Percentiles rank a stretch among this genome's conserved stretches.
These are phyloP conservation scores for Myrmophylax atrothorax DNA, from an alignment of 2,113 vertebrate species.

Conservation along the genomic window DNA sequence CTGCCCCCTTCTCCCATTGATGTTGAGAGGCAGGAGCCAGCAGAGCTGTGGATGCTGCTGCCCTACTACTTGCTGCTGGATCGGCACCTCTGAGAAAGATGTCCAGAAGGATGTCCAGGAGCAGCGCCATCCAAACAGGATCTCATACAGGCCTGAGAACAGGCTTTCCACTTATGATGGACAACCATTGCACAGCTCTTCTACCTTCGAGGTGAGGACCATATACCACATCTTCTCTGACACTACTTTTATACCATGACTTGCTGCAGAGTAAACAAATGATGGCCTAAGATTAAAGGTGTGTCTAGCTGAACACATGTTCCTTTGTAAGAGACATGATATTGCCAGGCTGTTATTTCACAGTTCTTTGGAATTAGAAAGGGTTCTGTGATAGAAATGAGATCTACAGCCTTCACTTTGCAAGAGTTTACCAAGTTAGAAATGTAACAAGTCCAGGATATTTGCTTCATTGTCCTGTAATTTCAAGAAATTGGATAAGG, in stretches of 20 bases:
- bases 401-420: neutral
- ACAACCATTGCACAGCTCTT: neutral
- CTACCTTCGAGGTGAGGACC: neutral
- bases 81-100: rapidly evolving
- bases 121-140: neutral
- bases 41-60: neutral
- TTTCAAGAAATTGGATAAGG: neutral
- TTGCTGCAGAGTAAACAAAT: neutral
- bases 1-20: neutral
- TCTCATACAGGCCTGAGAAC: neutral
- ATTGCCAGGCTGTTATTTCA: neutral
- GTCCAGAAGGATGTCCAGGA: neutral
- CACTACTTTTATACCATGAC: rapidly evolving
- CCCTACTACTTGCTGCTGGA: rapidly evolving
- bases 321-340: neutral
- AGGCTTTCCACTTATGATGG: neutral
- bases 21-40: neutral
- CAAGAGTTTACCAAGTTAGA: neutral
- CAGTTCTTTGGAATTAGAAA: neutral
- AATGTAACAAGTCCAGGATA: neutral
- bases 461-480: neutral
- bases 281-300: neutral
- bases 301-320: neutral
- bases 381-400: neutral
- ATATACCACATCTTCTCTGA: neutral